Base-by-base conservation (phyloP, 2,797 vertebrate species). In the Takifugu rubripes region DNA sequence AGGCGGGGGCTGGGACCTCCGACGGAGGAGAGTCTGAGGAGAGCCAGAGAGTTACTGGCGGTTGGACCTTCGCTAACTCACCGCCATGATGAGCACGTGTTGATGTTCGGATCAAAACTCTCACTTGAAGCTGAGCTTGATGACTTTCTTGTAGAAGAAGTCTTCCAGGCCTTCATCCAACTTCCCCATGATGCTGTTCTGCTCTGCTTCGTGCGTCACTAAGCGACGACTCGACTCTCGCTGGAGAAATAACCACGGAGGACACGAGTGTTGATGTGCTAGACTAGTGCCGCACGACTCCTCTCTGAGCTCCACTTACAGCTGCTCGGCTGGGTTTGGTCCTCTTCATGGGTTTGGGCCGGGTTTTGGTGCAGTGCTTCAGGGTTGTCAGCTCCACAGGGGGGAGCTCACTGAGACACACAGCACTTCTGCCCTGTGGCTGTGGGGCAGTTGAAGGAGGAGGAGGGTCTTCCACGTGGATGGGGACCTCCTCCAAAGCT, bases 131-230 rank as follows among this genome's bases (percentile, higher is more conserved):
- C 90, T 86, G 75, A 95, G 89, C 83, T 90, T 94, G 47, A 92
- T 94, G 74, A 98, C 94, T 77, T 93, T 96, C 86, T 93, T 98
- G 56, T 88, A 92, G 84, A 96, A 99, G 89, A 98, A 99, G 66
- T 97, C 97, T 25, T 97, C 96, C 31, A 99, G 85, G 0, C 97
- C 97, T 84, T 99, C 96, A 46, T 99, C 97, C 74, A 99, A 90
- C 82, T 93, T 94, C 54, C 88, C 93, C 86, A 92, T 91, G 7
- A 90, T 79, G 66, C 88, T 86, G 53, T 91, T 93, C 69, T 93
- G 92, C 54, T 95, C 96, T 0, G 86, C 75, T 15, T 93, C 94
- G 7, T 81, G 87, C 16, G 88, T 45, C 1, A 66, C 44, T 12
- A 68, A 62, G 51, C 83, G 71, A 62, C 74, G 81, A 29, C 87